Evolutionary conservation across 2,888 invertebrate genomes (phyloP).

Genomic region (Pteria penguin): DNA sequence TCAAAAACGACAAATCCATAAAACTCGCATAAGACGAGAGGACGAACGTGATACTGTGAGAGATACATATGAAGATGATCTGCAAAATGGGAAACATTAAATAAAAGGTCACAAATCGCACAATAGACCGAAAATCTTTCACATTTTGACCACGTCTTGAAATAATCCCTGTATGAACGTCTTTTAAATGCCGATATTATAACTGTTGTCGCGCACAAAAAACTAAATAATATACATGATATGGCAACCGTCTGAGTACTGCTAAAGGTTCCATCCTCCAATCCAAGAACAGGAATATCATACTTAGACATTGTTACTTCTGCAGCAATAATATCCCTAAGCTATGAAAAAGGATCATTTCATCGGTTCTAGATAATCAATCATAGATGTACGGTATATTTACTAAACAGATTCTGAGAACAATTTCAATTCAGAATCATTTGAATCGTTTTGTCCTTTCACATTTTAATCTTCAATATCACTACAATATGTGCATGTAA

Average conservation of each 20-base stretch:
- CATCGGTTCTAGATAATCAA: too few relatives aligned
- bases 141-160: conserved; percentile 20
- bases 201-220: conserved; percentile 21
- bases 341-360: too few relatives aligned
- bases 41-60: conserved; percentile 26
- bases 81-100: conserved; percentile 24
- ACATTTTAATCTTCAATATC: too few relatives aligned
- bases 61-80: conserved; percentile 35
- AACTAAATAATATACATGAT: conserved; percentile 26
- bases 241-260: conserved; percentile 34
- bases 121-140: conserved; percentile 36
- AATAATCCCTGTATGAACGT: conserved; percentile 8
- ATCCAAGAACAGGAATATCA: conserved; percentile 30
- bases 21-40: conserved; percentile 30
- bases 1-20: conserved; percentile 27
- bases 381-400: too few relatives aligned
- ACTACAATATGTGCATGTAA: too few relatives aligned
- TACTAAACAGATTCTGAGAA: too few relatives aligned
- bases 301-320: too few relatives aligned
- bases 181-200: conserved; percentile 27
- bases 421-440: too few relatives aligned
- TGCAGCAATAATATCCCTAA: too few relatives aligned
- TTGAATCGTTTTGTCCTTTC: too few relatives aligned
- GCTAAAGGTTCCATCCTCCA: conserved; percentile 20
- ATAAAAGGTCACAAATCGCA: conserved; percentile 36